Evolutionary conservation across 2,888 invertebrate species (phyloP).

Genomic region (Spilosoma lubricipeda): DNA sequence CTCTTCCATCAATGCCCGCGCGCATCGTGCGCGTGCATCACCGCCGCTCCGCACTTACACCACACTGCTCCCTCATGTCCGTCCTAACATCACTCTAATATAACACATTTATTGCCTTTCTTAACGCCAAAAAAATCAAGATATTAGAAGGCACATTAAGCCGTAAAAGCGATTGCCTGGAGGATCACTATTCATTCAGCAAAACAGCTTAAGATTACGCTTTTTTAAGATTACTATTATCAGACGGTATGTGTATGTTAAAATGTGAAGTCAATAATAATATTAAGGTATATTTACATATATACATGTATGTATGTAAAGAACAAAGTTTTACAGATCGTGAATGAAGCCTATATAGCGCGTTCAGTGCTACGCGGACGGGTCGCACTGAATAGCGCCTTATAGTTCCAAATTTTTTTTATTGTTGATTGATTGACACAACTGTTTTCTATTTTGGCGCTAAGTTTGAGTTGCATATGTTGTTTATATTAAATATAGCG

Average conservation of each 20-base stretch:
- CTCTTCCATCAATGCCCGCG: slow-evolving; percentile 84
- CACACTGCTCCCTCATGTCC: slow-evolving; percentile 72
- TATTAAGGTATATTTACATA: no score
- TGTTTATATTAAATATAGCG: no score
- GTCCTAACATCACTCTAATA: slow-evolving; percentile 58
- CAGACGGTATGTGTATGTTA: not conserved
- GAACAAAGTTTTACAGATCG: slow-evolving; percentile 3
- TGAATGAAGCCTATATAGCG: no score
- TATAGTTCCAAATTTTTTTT: no score
- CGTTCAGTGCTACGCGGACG: no score
- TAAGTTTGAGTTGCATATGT: no score
- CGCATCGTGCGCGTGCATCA: slow-evolving; percentile 82
- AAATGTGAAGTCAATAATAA: no score
- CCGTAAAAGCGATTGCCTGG: slow-evolving; percentile 17
- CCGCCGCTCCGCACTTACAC: slow-evolving; percentile 68
- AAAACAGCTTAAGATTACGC: not conserved
- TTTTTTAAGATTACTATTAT: slow-evolving; percentile 9
- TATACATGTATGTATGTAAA: not conserved
- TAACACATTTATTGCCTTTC: slow-evolving; percentile 19
- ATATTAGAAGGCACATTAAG: not conserved
- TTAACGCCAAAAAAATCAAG: not conserved
- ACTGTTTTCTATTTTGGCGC: no score
- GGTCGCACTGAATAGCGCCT: no score
- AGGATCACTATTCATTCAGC: slow-evolving; percentile 40
- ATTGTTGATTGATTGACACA: no score